phyloP scores from a whole-genome alignment of 2,113 vertebrate species.

The Cairina moschata region DNA sequence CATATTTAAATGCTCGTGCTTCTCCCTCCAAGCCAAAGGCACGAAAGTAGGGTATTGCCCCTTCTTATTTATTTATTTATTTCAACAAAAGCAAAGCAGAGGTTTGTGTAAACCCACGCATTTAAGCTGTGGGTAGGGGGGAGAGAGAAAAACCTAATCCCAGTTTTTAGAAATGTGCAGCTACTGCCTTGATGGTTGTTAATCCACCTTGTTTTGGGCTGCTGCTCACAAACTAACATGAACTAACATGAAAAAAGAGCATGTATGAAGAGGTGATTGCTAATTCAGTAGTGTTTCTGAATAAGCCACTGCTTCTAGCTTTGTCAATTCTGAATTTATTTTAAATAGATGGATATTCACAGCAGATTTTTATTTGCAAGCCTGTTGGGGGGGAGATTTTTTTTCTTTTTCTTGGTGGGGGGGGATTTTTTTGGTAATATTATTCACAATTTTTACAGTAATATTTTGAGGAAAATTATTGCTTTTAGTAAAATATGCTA shows the following conservation, averaged over 20 bases:
- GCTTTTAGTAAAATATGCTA: not conserved
- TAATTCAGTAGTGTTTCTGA: not conserved
- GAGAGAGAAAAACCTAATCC: not conserved
- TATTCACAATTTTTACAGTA: not conserved
- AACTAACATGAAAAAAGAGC: not conserved
- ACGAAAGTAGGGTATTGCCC: not conserved
- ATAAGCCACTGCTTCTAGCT: slow-evolving; percentile 10
- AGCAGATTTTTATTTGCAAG: not conserved
- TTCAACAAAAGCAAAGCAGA: not conserved
- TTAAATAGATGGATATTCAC: not conserved
- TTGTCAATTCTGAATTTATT: slow-evolving; percentile 15
- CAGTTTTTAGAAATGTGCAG: not conserved
- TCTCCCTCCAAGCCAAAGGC: not conserved
- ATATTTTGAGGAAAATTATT: not conserved
- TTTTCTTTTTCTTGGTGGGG: not conserved
- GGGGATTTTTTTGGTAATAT: not conserved
- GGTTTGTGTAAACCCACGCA: not conserved
- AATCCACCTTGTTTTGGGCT: slow-evolving; percentile 20
- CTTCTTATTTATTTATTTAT: not conserved
- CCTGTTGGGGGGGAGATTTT: not conserved
- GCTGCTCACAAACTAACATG: not conserved
- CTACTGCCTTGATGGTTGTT: slow-evolving; percentile 1
- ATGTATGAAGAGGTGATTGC: slow-evolving; percentile 6
- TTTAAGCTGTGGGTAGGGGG: not conserved
- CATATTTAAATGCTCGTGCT: not conserved